Percentiles rank a stretch among this genome's conserved stretches.
phyloP scores from a whole-genome alignment of 2,797 vertebrate species.

The Florisuga fusca region DNA sequence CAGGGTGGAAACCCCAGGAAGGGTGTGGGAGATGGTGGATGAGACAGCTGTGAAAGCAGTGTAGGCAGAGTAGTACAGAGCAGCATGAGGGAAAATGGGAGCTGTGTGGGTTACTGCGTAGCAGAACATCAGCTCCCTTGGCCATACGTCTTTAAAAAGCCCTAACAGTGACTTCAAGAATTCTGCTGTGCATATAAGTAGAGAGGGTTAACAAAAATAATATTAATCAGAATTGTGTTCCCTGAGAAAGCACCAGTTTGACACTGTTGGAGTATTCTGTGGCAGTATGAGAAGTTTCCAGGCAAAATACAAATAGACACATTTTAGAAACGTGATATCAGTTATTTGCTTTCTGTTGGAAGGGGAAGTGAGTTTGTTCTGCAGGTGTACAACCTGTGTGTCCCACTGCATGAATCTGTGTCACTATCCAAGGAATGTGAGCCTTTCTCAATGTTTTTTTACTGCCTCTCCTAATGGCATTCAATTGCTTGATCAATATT shows the following conservation, averaged over 20 bases:
- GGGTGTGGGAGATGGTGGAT: neutral
- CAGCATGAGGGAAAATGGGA: neutral
- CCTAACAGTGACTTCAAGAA: neutral
- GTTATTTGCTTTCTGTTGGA: neutral
- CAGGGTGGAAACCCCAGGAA: neutral
- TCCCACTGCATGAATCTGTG: neutral
- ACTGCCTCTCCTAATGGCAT: neutral
- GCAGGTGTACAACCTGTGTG: neutral
- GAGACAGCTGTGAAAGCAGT: neutral
- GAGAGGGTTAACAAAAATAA: neutral
- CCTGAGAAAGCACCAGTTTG: neutral
- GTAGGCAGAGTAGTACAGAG: neutral
- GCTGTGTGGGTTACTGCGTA: fast-evolving
- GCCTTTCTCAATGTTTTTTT: neutral
- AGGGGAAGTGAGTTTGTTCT: neutral
- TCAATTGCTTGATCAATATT: conserved; percentile 10
- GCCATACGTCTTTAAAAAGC: neutral
- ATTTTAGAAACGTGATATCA: neutral
- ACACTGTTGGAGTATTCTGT: neutral
- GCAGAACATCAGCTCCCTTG: neutral
- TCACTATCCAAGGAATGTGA: neutral
- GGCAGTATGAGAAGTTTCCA: neutral
- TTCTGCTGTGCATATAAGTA: neutral
- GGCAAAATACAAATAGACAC: neutral
- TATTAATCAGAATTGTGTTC: neutral